Evolutionary conservation across 2,888 invertebrate species (phyloP).

Genomic region (Polydrusus tereticollis): DNA sequence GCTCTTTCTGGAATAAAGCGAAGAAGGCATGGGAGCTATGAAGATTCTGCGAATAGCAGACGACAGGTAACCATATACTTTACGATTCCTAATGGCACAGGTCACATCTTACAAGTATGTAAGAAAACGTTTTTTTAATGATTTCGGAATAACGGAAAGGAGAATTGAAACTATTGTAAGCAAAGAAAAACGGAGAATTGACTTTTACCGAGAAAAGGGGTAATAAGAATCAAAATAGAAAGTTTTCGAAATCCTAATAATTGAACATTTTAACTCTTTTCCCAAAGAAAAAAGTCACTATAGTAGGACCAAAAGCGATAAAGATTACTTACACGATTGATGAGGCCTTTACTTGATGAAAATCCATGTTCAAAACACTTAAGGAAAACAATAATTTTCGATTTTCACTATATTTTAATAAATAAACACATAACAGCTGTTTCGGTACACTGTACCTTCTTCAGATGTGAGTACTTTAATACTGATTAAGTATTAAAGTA

Average conservation of each 20-base stretch:
- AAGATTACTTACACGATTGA: too few species aligned
- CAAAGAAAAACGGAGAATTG: conserved; percentile 26
- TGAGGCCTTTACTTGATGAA: too few species aligned
- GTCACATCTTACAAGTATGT: conserved; percentile 17
- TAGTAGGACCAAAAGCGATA: conserved; percentile 19
- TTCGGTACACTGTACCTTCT: too few species aligned
- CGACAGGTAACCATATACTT: conserved; percentile 19
- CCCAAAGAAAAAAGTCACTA: conserved; percentile 31
- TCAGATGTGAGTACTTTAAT: too few species aligned
- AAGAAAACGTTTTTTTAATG: conserved; percentile 15
- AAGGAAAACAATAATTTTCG: too few species aligned
- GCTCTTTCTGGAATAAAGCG: background rate
- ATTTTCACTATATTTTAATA: too few species aligned
- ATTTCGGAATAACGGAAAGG: conserved; percentile 18
- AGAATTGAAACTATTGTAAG: conserved; percentile 28
- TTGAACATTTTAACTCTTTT: conserved; percentile 16
- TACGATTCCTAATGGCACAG: conserved; percentile 18
- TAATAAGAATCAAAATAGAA: conserved; percentile 20
- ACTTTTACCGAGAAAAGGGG: conserved; percentile 29
- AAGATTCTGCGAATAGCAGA: conserved; percentile 11
- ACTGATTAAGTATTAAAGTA: too few species aligned
- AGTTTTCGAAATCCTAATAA: conserved; percentile 15
- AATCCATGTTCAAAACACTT: too few species aligned
- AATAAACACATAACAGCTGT: too few species aligned
- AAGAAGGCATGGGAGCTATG: conserved; percentile 13